Conservation (phyloP, 2,113 vertebrate genomes). For the Ornithorhynchus anatinus region DNA sequence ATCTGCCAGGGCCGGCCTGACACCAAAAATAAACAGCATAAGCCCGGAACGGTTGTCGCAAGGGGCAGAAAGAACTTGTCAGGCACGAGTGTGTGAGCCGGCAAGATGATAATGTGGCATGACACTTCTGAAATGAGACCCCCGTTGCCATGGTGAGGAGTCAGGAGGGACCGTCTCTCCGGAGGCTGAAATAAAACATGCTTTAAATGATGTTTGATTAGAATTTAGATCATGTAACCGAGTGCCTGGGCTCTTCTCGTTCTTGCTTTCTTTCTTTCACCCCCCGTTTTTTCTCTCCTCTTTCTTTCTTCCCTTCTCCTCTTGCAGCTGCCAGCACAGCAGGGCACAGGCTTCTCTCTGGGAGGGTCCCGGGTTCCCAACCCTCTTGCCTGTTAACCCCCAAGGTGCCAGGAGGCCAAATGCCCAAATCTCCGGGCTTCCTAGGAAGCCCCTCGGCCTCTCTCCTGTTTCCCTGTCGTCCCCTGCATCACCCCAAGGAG, state of each 20-base stretch:
- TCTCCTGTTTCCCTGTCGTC: too few species aligned
- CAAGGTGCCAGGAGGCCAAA: too few species aligned
- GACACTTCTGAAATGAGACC: slow-evolving; percentile 99
- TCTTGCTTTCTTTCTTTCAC: slow-evolving; percentile 60
- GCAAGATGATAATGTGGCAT: slow-evolving; percentile 97
- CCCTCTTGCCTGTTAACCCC: too few species aligned
- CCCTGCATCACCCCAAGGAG: too few species aligned
- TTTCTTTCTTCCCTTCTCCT: slow-evolving; percentile 62
- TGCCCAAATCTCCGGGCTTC: too few species aligned
- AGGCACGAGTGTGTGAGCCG: slow-evolving; percentile 89
- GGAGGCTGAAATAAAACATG: slow-evolving; percentile 98
- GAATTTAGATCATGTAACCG: slow-evolving; percentile 97
- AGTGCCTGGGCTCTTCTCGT: slow-evolving; percentile 83
- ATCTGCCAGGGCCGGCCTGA: slow-evolving; percentile 72
- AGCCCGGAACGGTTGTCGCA: slow-evolving; percentile 80
- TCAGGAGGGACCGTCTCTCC: slow-evolving; percentile 90
- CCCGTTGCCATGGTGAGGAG: slow-evolving; percentile 96
- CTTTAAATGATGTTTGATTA: slow-evolving; percentile 99
- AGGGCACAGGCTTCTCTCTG: too few species aligned
- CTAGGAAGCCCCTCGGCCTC: too few species aligned
- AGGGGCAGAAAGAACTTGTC: slow-evolving; percentile 93
- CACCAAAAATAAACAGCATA: slow-evolving; percentile 83
- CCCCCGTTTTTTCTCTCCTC: slow-evolving; percentile 60
- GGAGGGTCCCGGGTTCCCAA: too few species aligned
- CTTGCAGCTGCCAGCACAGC: too few species aligned